Conservation (phyloP, 2,113 vertebrate species). For the Notothenia coriiceps region DNA sequence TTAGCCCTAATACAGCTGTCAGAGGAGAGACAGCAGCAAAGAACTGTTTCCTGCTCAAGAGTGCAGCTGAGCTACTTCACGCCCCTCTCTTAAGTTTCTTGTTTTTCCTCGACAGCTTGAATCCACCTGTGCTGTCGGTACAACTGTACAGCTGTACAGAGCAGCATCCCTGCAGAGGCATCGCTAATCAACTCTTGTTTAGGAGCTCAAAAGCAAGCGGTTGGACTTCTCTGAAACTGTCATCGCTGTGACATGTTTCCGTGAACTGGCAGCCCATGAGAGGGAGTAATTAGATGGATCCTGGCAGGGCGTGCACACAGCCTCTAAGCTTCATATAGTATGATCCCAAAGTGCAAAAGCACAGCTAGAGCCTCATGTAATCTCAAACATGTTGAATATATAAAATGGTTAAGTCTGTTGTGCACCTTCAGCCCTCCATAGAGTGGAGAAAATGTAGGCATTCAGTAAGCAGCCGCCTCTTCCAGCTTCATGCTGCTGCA, state of each 20-base stretch:
- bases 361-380: slow-evolving; percentile 8
- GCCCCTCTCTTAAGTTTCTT: slow-evolving; percentile 53
- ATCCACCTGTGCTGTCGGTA: slow-evolving; percentile 53
- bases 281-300: slow-evolving; percentile 47
- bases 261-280: slow-evolving; percentile 48
- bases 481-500: slow-evolving; percentile 31
- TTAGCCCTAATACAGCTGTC: slow-evolving; percentile 82
- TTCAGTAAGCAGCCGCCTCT: slow-evolving; percentile 28
- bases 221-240: slow-evolving; percentile 59
- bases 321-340: slow-evolving; percentile 15
- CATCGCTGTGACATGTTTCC: slow-evolving; percentile 52
- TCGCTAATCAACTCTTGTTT: slow-evolving; percentile 68
- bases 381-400: slow-evolving; percentile 16
- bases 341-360: slow-evolving; percentile 12
- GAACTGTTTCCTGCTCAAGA: slow-evolving; percentile 39
- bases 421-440: slow-evolving; percentile 1
- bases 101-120: slow-evolving; percentile 45
- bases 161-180: slow-evolving; percentile 55
- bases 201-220: slow-evolving; percentile 51
- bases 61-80: slow-evolving; percentile 25
- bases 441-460: slow-evolving; percentile 16
- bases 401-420: slow-evolving; percentile 22
- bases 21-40: slow-evolving; percentile 46
- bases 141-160: slow-evolving; percentile 45
- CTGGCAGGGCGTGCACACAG: slow-evolving; percentile 22